Evolutionary conservation across 1,140 invertebrate species (phyloP).

Genomic region (Drosophila subpulchrella): DNA sequence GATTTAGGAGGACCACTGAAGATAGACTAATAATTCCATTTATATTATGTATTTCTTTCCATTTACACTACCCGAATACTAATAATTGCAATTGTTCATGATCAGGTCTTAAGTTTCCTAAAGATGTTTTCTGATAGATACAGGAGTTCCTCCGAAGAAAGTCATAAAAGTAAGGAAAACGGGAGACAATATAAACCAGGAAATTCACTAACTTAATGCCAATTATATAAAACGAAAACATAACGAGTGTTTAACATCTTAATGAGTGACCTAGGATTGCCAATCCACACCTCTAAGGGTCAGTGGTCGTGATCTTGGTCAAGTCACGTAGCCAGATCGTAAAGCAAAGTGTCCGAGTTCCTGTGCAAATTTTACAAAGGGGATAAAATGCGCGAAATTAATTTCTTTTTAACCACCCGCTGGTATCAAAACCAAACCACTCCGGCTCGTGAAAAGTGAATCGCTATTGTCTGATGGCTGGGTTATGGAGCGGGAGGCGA

Average conservation of each 20-base stretch:
- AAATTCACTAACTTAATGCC: constrained; percentile 5
- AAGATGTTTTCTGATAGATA: no score
- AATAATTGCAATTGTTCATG: no score
- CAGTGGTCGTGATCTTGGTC: constrained; percentile 48
- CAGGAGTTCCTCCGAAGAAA: not conserved
- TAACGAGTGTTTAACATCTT: constrained; percentile 2
- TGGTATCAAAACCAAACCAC: constrained; percentile 5
- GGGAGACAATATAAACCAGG: constrained; percentile 13
- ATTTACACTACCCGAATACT: no score
- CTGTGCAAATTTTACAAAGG: constrained; percentile 38
- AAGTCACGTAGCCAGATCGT: constrained; percentile 45
- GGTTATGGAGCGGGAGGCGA: constrained; percentile 27
- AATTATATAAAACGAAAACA: constrained; percentile 22
- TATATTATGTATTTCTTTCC: no score
- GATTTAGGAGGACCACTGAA: no score
- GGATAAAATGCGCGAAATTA: constrained; percentile 43
- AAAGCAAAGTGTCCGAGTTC: constrained; percentile 30
- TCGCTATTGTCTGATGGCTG: constrained; percentile 26
- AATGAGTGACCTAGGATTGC: constrained; percentile 17
- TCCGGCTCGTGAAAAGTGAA: constrained; percentile 35
- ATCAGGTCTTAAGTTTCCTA: not conserved
- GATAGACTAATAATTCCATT: no score
- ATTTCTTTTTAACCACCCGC: constrained; percentile 51
- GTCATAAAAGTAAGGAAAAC: not conserved
- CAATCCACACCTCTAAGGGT: constrained; percentile 38